Evolutionary conservation across 2,888 invertebrate species (phyloP).

Genomic region (Mimachlamys varia): DNA sequence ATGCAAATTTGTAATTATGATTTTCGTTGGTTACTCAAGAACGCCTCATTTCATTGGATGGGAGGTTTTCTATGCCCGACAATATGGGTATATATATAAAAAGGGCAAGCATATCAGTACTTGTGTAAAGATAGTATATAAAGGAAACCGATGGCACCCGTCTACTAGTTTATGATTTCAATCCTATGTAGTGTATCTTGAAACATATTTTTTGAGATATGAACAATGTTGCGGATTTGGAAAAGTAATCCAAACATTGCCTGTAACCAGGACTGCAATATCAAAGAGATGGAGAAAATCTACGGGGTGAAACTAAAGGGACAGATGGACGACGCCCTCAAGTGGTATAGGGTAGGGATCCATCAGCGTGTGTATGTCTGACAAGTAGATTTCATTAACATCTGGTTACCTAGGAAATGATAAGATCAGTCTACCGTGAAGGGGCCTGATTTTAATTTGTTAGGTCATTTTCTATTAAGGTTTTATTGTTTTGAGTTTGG

Average conservation of each 20-base stretch:
- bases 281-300: slow-evolving; percentile 59
- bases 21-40: neutral
- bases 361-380: too few relatives aligned
- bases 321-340: slow-evolving; percentile 57
- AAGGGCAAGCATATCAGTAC: slow-evolving; percentile 13
- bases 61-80: neutral
- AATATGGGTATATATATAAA: neutral
- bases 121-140: too few relatives aligned
- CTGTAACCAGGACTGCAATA: slow-evolving; percentile 59
- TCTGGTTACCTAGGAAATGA: too few relatives aligned
- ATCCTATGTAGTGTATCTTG: neutral
- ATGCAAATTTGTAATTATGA: neutral
- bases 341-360: slow-evolving; percentile 56
- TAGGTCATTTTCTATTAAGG: too few relatives aligned
- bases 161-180: neutral
- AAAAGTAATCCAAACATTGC: slow-evolving; percentile 38
- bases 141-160: too few relatives aligned
- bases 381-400: too few relatives aligned
- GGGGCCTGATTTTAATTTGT: too few relatives aligned
- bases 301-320: slow-evolving; percentile 62
- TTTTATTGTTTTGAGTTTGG: too few relatives aligned
- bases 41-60: neutral
- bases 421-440: too few relatives aligned
- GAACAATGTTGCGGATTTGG: slow-evolving; percentile 45
- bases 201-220: neutral